phyloP scores from a whole-genome alignment of 2,888 invertebrate species.

The Drosophila picticornis region DNA sequence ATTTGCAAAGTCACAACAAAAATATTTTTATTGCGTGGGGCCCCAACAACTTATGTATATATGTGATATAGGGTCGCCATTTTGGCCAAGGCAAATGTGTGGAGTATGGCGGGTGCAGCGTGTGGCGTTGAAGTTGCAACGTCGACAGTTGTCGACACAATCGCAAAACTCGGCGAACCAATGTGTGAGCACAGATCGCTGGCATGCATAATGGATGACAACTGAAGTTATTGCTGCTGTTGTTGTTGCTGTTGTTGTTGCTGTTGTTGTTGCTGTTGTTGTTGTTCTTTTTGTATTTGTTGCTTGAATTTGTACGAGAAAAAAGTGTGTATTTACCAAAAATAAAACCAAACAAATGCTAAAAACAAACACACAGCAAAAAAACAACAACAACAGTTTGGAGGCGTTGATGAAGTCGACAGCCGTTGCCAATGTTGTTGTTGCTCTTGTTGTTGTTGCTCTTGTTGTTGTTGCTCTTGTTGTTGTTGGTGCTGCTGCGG shows the following conservation, averaged over 20 bases:
- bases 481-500: constrained; percentile 13
- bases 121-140: constrained; percentile 49
- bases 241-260: constrained; percentile 12
- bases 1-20: constrained; percentile 57
- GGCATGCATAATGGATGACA: constrained; percentile 70
- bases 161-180: constrained; percentile 31
- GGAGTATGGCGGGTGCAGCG: constrained; percentile 16
- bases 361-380: constrained; percentile 59
- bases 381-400: constrained; percentile 41
- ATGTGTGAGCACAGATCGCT: constrained; percentile 40
- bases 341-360: constrained; percentile 57
- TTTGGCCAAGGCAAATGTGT: constrained; percentile 51
- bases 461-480: constrained; percentile 11
- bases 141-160: constrained; percentile 51
- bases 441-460: constrained; percentile 5
- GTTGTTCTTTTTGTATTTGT: constrained; percentile 11
- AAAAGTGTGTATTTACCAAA: constrained; percentile 45
- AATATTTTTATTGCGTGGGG: constrained; percentile 71
- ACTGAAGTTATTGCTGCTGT: constrained; percentile 10
- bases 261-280: constrained; percentile 1
- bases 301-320: constrained; percentile 31
- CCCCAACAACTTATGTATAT: constrained; percentile 23
- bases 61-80: constrained; percentile 43
- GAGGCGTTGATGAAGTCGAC: constrained; percentile 72
- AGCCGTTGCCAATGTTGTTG: constrained; percentile 37